Evolutionary conservation across 2,113 vertebrate species (phyloP).

Genomic region (Todiramphus chloris): DNA sequence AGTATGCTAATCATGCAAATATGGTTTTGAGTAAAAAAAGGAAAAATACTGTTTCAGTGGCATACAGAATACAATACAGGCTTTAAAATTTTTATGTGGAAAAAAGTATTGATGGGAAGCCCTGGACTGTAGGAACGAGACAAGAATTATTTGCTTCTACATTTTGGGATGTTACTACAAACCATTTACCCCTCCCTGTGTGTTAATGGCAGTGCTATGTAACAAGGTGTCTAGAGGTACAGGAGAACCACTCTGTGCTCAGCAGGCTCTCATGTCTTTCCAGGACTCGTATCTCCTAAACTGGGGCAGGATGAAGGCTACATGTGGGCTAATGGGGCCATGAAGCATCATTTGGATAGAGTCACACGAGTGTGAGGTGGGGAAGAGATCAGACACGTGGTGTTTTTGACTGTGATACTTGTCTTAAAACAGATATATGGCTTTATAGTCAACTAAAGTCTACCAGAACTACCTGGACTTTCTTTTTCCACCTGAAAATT

Average conservation of each 20-base stretch:
- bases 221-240: not conserved
- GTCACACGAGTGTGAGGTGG: rapidly evolving
- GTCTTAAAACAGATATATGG: not conserved
- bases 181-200: rapidly evolving
- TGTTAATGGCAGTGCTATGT: not conserved
- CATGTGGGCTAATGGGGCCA: not conserved
- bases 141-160: not conserved
- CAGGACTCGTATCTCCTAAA: not conserved
- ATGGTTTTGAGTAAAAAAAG: not conserved
- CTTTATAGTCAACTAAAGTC: not conserved
- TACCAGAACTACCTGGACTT: not conserved
- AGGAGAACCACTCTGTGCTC: not conserved
- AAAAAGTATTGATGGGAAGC: not conserved
- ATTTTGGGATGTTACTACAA: not conserved
- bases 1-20: not conserved
- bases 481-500: not conserved
- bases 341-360: not conserved
- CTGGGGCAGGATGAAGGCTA: not conserved
- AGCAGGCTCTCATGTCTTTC: not conserved
- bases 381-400: not conserved
- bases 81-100: not conserved
- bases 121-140: not conserved
- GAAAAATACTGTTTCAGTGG: not conserved
- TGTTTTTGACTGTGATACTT: not conserved
- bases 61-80: not conserved